Conservation (phyloP, 1,140 invertebrate species). For the Drosophila bipectinata region DNA sequence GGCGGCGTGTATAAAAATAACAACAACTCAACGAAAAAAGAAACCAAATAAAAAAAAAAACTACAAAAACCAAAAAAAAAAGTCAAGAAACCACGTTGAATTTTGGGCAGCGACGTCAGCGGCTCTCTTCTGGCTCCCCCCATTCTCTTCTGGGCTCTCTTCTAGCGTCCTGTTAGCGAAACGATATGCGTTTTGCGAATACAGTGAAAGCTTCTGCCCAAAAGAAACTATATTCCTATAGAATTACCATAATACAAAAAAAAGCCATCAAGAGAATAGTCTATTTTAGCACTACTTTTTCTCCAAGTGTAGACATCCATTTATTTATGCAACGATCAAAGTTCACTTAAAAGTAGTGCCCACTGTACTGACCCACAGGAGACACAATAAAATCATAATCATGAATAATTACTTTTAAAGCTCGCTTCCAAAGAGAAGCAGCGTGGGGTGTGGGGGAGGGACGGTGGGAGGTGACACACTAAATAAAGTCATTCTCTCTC, state of each 20-base stretch:
- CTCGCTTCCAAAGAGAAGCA: not conserved
- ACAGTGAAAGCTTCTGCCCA: constrained; percentile 8
- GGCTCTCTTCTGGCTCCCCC: not conserved
- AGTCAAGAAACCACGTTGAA: constrained; percentile 69
- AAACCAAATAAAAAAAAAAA: constrained; percentile 19
- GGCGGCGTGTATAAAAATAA: constrained; percentile 41
- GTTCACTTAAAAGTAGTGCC: not conserved
- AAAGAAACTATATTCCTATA: no score
- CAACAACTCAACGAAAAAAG: constrained; percentile 17
- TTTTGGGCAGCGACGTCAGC: constrained; percentile 36
- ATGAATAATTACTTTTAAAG: constrained; percentile 25
- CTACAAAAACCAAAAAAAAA: constrained; percentile 31
- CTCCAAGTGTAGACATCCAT: not conserved
- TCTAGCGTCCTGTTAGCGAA: not conserved
- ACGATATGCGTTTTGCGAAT: constrained; percentile 2
- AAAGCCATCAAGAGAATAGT: no score
- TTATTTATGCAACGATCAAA: not conserved
- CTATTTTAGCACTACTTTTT: no score
- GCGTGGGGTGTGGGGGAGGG: not conserved
- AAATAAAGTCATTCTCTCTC: constrained; percentile 6
- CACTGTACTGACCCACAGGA: constrained; percentile 3
- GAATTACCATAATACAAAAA: no score
- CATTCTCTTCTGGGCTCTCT: constrained; percentile 21
- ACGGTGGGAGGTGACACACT: constrained; percentile 18
- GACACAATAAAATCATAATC: constrained; percentile 19